Evolutionary conservation across 2,888 invertebrate species (phyloP).

Genomic region (Pyrrhia umbra): DNA sequence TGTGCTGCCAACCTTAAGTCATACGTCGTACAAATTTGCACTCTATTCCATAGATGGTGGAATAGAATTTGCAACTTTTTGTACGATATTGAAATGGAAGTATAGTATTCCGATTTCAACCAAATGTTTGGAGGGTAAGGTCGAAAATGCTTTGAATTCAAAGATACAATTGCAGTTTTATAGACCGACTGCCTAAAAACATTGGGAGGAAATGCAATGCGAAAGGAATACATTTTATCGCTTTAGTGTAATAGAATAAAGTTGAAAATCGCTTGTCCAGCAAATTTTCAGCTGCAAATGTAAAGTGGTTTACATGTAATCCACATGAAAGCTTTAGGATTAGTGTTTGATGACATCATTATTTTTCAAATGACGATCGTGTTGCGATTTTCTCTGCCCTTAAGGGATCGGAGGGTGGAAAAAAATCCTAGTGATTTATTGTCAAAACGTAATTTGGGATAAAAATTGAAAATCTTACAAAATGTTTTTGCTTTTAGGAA

Average conservation of each 20-base stretch:
- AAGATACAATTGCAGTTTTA: slow-evolving; percentile 72
- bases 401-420: slow-evolving; percentile 72
- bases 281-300: slow-evolving; percentile 12
- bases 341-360: slow-evolving; percentile 91
- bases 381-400: slow-evolving; percentile 84
- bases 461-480: slow-evolving; percentile 43
- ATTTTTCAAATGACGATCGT: slow-evolving; percentile 87
- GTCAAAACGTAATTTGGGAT: slow-evolving; percentile 72
- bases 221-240: slow-evolving; percentile 21
- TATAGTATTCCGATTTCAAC: slow-evolving; percentile 13
- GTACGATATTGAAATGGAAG: neutral
- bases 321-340: slow-evolving; percentile 90
- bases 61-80: slow-evolving; percentile 26
- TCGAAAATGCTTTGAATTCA: slow-evolving; percentile 40
- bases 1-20: slow-evolving; percentile 75
- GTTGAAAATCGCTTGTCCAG: slow-evolving; percentile 56
- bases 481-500: slow-evolving; percentile 21
- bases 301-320: slow-evolving; percentile 77
- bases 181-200: slow-evolving; percentile 66
- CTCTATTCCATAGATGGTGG: slow-evolving; percentile 34
- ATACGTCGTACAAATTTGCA: slow-evolving; percentile 50
- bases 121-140: slow-evolving; percentile 10
- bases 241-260: slow-evolving; percentile 49
- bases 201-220: slow-evolving; percentile 38
- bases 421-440: slow-evolving; percentile 82